Base-by-base conservation (phyloP, 2,797 vertebrate species). In the Acanthis flammea region DNA sequence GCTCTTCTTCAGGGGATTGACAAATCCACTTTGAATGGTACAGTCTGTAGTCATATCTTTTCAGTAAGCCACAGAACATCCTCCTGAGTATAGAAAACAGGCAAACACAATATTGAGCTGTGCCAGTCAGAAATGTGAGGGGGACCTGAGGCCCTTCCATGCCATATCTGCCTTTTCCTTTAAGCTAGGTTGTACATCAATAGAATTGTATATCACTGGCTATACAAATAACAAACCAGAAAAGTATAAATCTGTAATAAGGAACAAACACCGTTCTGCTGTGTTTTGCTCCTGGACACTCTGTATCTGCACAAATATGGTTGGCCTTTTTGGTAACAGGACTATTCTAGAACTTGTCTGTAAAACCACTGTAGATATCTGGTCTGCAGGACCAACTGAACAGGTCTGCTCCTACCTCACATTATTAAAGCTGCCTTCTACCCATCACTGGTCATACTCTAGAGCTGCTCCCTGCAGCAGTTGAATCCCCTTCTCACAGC, bases 351-450 rank as follows among this genome's bases (percentile, higher is more conserved):
- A 68, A 39, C 24, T 48, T 45, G 19, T 61, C 25, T 72, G 21
- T n/a, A 42, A 85, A 82, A 45, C 19, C n/a, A 13, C 35, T 39
- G 61, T 19, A 37, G 50, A 4, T 72, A 45, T 1, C 41, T 22
- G 47, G 9, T 61, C 30, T 65, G 8, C n/a, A 62, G 58, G 28
- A 57, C 42, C 50, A 75, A 2, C 28, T 21, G 35, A 33, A 37
- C 21, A 42, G 14, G 25, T 65, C 57, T 0, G 1, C 10, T 85
- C 22, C 42, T 61, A 18, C 17, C 44, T 70, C 3, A 1, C 21
- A 7, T 66, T 41, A 41, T 9, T 75, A 51, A 62, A 89, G 45
- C 35, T 14, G 1, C 7, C 42, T 55, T 83, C 44, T 67, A 1
- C 31, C 25, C 19, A 2, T 33, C 31, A 12, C 0, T 1, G 19